Evolutionary conservation across 1,140 invertebrate genomes (phyloP), one percentile per base, ranked within the genome.

Genomic region (Varroa destructor): DNA sequence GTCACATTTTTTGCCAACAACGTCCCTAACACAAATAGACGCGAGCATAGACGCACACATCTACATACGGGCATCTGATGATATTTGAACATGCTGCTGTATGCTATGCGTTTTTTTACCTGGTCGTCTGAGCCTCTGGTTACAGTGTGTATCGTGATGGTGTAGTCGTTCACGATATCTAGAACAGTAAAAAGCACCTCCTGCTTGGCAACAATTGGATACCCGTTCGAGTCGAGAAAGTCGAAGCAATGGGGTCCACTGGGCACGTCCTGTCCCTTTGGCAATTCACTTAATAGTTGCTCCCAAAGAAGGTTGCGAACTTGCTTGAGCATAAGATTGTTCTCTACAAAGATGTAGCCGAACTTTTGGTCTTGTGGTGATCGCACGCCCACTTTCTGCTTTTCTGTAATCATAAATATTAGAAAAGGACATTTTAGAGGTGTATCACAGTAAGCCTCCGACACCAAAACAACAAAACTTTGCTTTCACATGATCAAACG

Each of bases 191-290:
- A 74, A 12, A 73, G 55, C 37, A 71, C 36, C 72, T 81, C 80
- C 71, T 80, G 78, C n/a, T 73, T 71, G 5, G 56, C 36, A 56
- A 75, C 76, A n/a, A 81, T 76, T 71, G 80, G 80, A 79, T 79
- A 81, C 10, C 74, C 75, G 72, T 80, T 79, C 36, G 73, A 72
- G 70, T 80, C 79, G 6, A 79, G 56, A 73, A 80, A 80, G 37
- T 25, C 10, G 37, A 67, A 67, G 5, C 40, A n/a, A 8, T 37
- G 12, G 8, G 12, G 40, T 46, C 40, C 14, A 1, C 40, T 14
- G 37, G 61, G 61, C 14, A 67, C 61, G 10, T 67, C 61, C 12
- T 14, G 40, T 40, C 12, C 14, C 40, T 37, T 46, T 37, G 40
- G 61, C 37, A 43, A 10, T 12, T 67, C 61, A 8, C 40, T 67